Evolutionary conservation across 2,797 vertebrate genomes (phyloP), one percentile per base, ranked within the genome.

Genomic region (Gambusia yucatana): DNA sequence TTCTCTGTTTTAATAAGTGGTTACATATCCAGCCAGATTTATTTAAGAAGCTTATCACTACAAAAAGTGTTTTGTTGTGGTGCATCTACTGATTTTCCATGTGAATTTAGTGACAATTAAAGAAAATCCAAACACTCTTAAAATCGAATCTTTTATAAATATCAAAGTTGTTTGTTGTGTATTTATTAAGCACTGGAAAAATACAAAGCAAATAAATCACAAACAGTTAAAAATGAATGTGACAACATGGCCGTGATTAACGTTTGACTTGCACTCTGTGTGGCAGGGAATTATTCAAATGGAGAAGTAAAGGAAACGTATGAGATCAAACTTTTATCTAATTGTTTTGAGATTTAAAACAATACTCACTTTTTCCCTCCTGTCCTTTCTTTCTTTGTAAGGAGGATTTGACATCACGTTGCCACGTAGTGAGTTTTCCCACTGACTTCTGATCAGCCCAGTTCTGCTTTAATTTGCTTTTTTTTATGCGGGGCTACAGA

Each of bases 391-490:
- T 77, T 20, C 61, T 82, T 77, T 74, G 41, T 28, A 43, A 28
- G 11, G 36, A 79, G 2, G 6, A 8, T 78, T 65, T 77, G 47
- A 65, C 71, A 73, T 14, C 47, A n/a, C 7, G 47, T 33, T 25
- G 30, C 65, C 72, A 28, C 41, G 20, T 33, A 81, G 25, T 13
- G 44, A 63, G 46, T 59, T 70, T 82, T 55, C 43, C 11, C 17
- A 39, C 50, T 81, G 81, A 82, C 76, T 77, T 77, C 41, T 71
- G 80, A 82, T 84, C 77, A 72, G 44, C 44, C 17, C n/a, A 30
- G 63, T 76, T 75, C 20, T 77, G 84, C 80, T 87, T 87, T 90
- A 82, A 90, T 92, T 88, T 78, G 69, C 71, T 70, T 78, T 75
- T 52, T 59, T 87, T 86, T 81, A 82, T 82, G 85, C 47, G 4